These are phyloP conservation scores for Falco columbarius DNA, from an alignment of 2,797 vertebrate species.

Conservation along the genomic window DNA sequence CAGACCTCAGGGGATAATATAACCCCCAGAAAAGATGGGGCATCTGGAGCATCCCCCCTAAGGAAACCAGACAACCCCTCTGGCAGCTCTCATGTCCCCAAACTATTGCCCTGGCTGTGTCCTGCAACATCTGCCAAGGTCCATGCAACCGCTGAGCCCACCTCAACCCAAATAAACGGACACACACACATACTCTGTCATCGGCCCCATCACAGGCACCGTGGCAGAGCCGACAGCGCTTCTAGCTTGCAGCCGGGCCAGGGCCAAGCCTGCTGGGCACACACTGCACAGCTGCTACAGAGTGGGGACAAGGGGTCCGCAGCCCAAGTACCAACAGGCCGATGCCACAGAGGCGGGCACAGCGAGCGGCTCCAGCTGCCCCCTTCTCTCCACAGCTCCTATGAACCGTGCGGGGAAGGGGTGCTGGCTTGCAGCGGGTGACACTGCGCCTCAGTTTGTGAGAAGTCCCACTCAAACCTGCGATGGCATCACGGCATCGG, in stretches of 20 bases:
- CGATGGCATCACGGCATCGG: neutral
- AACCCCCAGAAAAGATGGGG: neutral
- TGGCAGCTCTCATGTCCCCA: rapidly evolving
- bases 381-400: neutral
- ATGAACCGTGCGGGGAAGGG: rapidly evolving
- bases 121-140: neutral
- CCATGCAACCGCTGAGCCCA: neutral
- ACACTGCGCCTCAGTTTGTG: neutral
- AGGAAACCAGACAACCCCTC: neutral
- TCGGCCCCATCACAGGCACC: neutral
- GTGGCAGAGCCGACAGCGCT: neutral
- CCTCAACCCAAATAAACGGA: neutral
- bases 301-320: neutral
- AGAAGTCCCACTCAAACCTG: neutral
- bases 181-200: rapidly evolving
- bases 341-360: neutral
- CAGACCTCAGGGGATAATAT: neutral
- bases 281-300: rapidly evolving
- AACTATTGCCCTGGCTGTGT: neutral
- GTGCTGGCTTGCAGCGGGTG: rapidly evolving
- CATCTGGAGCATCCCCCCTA: neutral
- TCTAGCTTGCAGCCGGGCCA: neutral
- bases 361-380: rapidly evolving
- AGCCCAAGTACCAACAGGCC: neutral
- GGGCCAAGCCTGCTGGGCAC: neutral